These are phyloP conservation scores for Tichodroma muraria DNA, from an alignment of 2,113 vertebrate species.

Conservation along the genomic window DNA sequence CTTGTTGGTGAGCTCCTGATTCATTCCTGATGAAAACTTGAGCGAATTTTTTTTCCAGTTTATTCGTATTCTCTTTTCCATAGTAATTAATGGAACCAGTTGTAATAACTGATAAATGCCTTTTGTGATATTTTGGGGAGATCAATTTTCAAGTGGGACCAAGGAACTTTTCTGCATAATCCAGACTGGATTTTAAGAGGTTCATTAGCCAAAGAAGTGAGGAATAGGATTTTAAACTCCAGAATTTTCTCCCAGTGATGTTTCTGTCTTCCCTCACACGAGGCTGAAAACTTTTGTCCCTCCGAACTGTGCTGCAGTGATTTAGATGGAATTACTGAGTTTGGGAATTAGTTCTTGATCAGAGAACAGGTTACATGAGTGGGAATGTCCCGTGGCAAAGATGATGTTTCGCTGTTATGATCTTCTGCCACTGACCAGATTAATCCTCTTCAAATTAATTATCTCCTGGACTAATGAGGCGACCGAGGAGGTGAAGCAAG, in stretches of 20 bases:
- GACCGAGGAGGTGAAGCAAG: background rate
- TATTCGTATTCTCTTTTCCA: background rate
- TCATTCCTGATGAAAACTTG: background rate
- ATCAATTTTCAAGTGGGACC: background rate
- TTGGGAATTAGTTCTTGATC: background rate
- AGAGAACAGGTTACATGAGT: background rate
- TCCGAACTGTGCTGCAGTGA: background rate
- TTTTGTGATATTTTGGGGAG: background rate
- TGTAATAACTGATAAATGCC: background rate
- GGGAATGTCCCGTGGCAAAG: background rate
- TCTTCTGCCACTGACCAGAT: background rate
- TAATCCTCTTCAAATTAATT: background rate
- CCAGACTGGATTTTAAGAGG: background rate
- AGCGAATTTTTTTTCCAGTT: background rate
- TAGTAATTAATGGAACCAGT: too few relatives aligned
- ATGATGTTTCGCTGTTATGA: background rate
- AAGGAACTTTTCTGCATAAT: background rate
- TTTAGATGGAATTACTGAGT: background rate
- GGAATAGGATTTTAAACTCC: background rate
- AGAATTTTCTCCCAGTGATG: background rate
- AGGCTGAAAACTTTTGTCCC: background rate
- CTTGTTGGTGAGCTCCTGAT: background rate
- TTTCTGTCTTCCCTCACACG: accelerated
- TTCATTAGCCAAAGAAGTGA: background rate
- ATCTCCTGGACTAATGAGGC: background rate